Conservation (phyloP, 2,797 vertebrate genomes). For the Natrix natrix region DNA sequence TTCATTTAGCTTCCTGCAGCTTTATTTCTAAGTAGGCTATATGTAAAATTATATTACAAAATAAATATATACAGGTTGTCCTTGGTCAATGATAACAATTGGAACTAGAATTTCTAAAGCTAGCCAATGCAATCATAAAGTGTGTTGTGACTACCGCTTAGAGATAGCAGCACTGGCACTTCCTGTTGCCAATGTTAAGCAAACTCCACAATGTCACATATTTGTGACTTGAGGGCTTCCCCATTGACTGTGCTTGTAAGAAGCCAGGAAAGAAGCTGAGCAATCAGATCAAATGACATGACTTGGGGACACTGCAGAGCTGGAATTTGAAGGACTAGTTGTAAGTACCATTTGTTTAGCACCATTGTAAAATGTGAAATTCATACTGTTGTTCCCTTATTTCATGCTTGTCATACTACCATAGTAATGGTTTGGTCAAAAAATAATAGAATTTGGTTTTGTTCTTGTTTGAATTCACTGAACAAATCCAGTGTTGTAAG, state of each 20-base stretch:
- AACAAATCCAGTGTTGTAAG: background rate
- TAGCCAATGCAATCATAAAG: background rate
- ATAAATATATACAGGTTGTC: background rate
- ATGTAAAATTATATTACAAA: background rate
- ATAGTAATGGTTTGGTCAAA: background rate
- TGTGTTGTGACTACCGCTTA: background rate
- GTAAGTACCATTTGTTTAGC: background rate
- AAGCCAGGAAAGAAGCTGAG: background rate
- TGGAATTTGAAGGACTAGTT: background rate
- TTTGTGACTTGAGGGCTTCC: background rate
- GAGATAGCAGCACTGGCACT: background rate
- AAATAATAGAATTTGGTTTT: background rate
- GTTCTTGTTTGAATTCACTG: background rate
- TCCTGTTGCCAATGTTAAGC: background rate
- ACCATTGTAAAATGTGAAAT: background rate
- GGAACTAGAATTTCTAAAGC: background rate
- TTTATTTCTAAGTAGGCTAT: background rate
- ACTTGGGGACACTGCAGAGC: background rate
- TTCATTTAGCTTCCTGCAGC: background rate
- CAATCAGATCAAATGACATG: background rate
- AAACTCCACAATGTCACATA: background rate
- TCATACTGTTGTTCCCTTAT: background rate
- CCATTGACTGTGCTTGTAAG: background rate
- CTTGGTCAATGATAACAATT: background rate
- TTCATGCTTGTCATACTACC: background rate